phyloP scores from a whole-genome alignment of 2,888 invertebrate genomes.

The Diplazon laetatorius region DNA sequence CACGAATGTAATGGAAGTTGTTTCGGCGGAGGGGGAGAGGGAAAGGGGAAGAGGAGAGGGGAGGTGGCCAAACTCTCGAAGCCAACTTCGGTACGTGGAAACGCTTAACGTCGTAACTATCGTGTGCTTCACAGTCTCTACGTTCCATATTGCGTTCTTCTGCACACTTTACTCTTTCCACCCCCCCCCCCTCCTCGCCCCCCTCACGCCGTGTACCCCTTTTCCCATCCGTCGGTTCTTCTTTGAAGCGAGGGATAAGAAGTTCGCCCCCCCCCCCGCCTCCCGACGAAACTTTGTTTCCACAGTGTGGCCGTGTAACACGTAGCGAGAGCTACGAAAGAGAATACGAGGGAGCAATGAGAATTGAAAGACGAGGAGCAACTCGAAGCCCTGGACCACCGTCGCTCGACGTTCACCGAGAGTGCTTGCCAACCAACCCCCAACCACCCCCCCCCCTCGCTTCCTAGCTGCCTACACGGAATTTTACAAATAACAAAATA shows the following conservation, averaged over 20 bases:
- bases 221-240: conserved; percentile 16
- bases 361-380: not conserved
- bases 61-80: conserved; percentile 1
- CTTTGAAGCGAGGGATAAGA: conserved; percentile 33
- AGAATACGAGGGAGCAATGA: not conserved
- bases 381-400: not conserved
- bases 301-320: not conserved
- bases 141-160: not conserved
- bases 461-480: too few relatives aligned
- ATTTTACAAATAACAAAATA: too few relatives aligned
- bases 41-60: too few relatives aligned
- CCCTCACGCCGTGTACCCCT: too few relatives aligned
- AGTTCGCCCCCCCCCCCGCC: too few relatives aligned
- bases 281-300: conserved; percentile 38
- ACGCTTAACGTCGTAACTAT: conserved; percentile 55
- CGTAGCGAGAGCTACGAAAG: not conserved
- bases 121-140: not conserved
- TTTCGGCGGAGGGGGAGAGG: not conserved
- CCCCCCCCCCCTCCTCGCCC: too few relatives aligned
- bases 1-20: not conserved
- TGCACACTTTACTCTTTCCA: conserved; percentile 15
- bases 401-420: not conserved
- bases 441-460: too few relatives aligned
- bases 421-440: not conserved
- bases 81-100: conserved; percentile 41